phyloP scores from a whole-genome alignment of 2,113 vertebrate genomes.

The Urocynchramus pylzowi region DNA sequence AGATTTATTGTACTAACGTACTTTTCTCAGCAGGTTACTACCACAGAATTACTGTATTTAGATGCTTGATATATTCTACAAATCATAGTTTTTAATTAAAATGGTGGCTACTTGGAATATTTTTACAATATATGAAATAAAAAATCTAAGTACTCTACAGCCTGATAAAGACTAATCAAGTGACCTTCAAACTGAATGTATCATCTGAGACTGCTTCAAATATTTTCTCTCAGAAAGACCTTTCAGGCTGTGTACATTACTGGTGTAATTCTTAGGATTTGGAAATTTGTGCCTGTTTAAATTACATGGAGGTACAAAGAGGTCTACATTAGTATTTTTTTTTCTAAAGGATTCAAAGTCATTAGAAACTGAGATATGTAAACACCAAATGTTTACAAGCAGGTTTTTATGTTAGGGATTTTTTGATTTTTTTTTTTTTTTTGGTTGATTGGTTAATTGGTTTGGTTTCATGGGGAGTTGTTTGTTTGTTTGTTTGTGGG shows the following conservation, averaged over 20 bases:
- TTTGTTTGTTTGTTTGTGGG: not conserved
- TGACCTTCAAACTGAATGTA: not conserved
- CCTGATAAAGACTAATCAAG: not conserved
- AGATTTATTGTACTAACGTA: not conserved
- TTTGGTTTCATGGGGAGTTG: not conserved
- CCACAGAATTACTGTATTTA: conserved; percentile 11
- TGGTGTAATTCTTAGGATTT: not conserved
- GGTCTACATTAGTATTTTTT: not conserved
- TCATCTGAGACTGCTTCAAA: not conserved
- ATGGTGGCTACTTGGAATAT: not conserved
- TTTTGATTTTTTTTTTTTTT: too few relatives aligned
- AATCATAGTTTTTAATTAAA: conserved; percentile 29
- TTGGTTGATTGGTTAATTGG: accelerated
- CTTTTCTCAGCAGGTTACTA: not conserved
- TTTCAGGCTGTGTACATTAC: not conserved
- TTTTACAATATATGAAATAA: not conserved
- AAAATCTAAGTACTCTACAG: not conserved
- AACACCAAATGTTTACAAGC: not conserved
- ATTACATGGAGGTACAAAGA: not conserved
- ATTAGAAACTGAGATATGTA: not conserved
- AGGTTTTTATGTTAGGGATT: not conserved
- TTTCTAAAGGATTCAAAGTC: not conserved
- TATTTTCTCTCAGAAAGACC: not conserved
- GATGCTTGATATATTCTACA: conserved; percentile 11
- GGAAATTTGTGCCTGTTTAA: not conserved